Evolutionary conservation across 2,113 vertebrate species (phyloP).

Genomic region (Craseonycteris thonglongyai): DNA sequence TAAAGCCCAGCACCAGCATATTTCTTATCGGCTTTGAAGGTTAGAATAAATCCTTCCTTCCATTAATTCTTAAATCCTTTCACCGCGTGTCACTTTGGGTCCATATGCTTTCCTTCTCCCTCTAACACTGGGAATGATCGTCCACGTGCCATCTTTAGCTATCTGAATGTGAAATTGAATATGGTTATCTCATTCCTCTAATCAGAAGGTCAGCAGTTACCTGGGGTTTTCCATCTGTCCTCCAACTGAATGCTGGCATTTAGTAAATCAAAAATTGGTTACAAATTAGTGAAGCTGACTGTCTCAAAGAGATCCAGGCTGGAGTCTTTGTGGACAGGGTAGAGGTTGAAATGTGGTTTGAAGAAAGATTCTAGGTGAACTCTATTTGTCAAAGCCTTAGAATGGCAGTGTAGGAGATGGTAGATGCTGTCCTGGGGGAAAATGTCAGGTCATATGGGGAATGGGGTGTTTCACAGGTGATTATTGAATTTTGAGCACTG

Average conservation of each 20-base stretch:
- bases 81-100: neutral
- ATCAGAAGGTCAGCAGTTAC: constrained; percentile 74
- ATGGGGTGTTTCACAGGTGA: neutral
- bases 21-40: constrained; percentile 30
- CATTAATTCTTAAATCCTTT: neutral
- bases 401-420: neutral
- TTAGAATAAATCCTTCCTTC: constrained; percentile 37
- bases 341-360: constrained; percentile 69
- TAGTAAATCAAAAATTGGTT: constrained; percentile 72
- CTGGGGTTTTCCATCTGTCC: constrained; percentile 69
- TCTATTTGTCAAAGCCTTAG: constrained; percentile 41
- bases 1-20: neutral
- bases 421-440: neutral
- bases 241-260: constrained; percentile 68
- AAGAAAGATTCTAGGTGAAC: constrained; percentile 51
- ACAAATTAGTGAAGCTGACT: constrained; percentile 67
- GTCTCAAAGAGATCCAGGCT: constrained; percentile 48
- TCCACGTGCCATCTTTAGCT: constrained; percentile 60
- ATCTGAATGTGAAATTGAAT: constrained; percentile 66
- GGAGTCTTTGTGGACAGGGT: constrained; percentile 54
- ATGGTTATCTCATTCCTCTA: constrained; percentile 64
- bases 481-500: constrained; percentile 13
- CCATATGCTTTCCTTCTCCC: constrained; percentile 55
- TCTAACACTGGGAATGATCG: neutral
- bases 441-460: neutral